Evolutionary conservation across 2,797 vertebrate species (phyloP).

Genomic region (Diceros bicornis): DNA sequence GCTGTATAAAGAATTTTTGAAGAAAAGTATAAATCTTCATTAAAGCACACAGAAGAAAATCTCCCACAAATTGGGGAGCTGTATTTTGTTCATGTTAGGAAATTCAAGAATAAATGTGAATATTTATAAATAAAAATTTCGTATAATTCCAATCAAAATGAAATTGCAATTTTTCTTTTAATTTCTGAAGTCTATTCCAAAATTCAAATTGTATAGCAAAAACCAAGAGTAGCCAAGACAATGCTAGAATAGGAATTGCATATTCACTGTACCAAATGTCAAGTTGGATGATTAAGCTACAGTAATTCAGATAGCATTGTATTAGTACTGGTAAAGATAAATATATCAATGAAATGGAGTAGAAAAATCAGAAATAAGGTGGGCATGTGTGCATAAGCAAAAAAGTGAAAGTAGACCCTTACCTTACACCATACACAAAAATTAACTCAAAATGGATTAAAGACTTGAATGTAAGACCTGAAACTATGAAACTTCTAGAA

Average conservation of each 20-base stretch:
- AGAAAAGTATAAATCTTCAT: constrained; percentile 9
- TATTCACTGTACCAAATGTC: background rate
- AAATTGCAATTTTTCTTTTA: background rate
- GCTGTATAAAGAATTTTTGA: background rate
- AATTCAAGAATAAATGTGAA: background rate
- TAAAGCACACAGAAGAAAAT: background rate
- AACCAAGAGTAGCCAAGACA: background rate
- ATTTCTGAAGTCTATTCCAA: background rate
- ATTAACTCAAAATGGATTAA: no score
- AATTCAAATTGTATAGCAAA: constrained; percentile 25
- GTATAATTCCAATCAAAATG: background rate
- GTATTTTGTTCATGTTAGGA: background rate
- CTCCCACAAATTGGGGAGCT: background rate
- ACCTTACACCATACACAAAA: no score
- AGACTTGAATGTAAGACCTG: no score
- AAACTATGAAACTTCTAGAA: no score
- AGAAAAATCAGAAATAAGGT: background rate
- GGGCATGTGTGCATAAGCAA: background rate
- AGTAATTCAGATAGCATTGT: background rate
- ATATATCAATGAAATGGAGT: background rate
- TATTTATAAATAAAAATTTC: no score
- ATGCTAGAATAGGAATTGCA: background rate
- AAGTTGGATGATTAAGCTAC: background rate
- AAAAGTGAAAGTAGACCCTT: no score
- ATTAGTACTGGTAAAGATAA: background rate